phyloP scores from a whole-genome alignment of 2,888 invertebrate species.

The Euplexia lucipara region DNA sequence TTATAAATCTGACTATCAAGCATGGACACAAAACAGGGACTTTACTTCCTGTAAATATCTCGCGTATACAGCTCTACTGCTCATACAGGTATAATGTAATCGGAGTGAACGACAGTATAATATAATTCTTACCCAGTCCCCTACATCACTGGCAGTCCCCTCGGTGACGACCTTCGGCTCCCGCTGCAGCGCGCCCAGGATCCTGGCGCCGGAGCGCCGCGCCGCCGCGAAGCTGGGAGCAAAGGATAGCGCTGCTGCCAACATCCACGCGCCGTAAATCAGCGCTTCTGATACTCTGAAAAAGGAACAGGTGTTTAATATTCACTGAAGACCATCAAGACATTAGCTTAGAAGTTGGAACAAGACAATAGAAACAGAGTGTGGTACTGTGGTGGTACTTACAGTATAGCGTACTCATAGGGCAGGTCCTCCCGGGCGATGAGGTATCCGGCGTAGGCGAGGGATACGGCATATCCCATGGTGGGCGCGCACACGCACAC shows the following conservation, averaged over 20 bases:
- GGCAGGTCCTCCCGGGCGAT: slow-evolving; percentile 91
- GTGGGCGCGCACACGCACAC: slow-evolving; percentile 93
- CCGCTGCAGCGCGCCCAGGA: slow-evolving; percentile 89
- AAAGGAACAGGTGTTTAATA: background rate
- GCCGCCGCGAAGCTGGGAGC: slow-evolving; percentile 94
- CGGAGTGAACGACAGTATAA: no score
- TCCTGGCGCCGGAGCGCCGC: slow-evolving; percentile 92
- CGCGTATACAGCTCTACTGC: no score
- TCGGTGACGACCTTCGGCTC: slow-evolving; percentile 83
- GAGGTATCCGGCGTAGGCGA: slow-evolving; percentile 93
- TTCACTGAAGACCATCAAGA: no score
- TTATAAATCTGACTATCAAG: no score
- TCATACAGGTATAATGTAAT: no score
- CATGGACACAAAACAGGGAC: no score
- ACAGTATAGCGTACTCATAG: slow-evolving; percentile 93
- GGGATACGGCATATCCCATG: slow-evolving; percentile 93
- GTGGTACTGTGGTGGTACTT: slow-evolving; percentile 77
- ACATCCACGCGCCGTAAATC: slow-evolving; percentile 95
- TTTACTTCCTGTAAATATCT: no score
- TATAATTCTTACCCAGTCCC: slow-evolving; percentile 76
- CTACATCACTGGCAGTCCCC: slow-evolving; percentile 69
- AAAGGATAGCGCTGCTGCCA: slow-evolving; percentile 94
- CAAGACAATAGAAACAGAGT: no score
- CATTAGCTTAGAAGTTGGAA: no score
- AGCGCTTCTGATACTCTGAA: slow-evolving; percentile 94